Conservation (phyloP, 2,113 vertebrate genomes). For the Ctenomys sociabilis region DNA sequence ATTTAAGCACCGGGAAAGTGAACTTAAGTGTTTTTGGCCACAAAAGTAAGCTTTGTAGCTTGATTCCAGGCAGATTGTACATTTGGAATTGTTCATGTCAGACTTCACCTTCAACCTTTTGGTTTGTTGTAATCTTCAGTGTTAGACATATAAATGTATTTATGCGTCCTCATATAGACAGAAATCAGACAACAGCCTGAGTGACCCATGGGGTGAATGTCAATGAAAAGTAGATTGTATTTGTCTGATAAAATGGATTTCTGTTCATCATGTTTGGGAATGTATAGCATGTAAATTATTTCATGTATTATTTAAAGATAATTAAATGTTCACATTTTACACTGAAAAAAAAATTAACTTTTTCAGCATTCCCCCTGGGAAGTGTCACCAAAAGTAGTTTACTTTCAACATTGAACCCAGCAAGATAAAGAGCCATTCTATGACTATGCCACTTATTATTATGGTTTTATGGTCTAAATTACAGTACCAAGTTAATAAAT, state of each 20-base stretch:
- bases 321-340: slow-evolving; percentile 79
- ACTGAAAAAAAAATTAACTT: slow-evolving; percentile 22
- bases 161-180: not conserved
- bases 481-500: not conserved
- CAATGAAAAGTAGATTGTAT: slow-evolving; percentile 67
- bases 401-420: not conserved
- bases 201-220: slow-evolving; percentile 38
- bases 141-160: not conserved
- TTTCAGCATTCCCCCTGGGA: not conserved
- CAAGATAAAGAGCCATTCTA: not conserved
- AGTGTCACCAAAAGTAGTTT: not conserved
- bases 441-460: not conserved
- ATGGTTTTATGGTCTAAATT: not conserved
- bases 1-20: slow-evolving; percentile 51
- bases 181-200: slow-evolving; percentile 54
- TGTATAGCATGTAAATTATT: slow-evolving; percentile 79
- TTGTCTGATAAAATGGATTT: slow-evolving; percentile 72
- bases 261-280: slow-evolving; percentile 53
- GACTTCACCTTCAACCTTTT: slow-evolving; percentile 59
- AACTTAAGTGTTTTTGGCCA: slow-evolving; percentile 74
- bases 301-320: slow-evolving; percentile 80
- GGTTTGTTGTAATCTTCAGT: slow-evolving; percentile 60
- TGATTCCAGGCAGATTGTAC: slow-evolving; percentile 53
- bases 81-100: slow-evolving; percentile 73
- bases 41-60: slow-evolving; percentile 80